A percentile compares a stretch with the other conserved stretches of the same genome.
Evolutionary conservation across 2,888 invertebrate species (phyloP).

Genomic region (Platycheirus rosarum): DNA sequence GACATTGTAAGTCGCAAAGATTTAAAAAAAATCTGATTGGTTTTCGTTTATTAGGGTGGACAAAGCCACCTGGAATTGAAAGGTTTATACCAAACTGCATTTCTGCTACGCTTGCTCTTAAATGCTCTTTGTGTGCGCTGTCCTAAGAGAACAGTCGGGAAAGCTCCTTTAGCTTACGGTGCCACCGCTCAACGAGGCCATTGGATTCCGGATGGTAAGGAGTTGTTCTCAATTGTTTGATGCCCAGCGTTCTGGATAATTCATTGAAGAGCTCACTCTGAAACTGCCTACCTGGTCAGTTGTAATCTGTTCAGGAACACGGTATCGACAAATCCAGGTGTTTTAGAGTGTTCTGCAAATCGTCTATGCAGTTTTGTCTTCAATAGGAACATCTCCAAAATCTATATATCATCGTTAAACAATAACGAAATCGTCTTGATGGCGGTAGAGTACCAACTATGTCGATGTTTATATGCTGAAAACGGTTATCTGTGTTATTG

Average conservation of each 20-base stretch:
- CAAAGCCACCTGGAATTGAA: slow-evolving; percentile 74
- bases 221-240: slow-evolving; percentile 76
- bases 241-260: slow-evolving; percentile 75
- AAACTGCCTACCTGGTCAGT: slow-evolving; percentile 80
- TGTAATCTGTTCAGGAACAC: slow-evolving; percentile 78
- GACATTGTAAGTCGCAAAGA: background rate
- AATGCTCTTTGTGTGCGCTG: slow-evolving; percentile 77
- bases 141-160: slow-evolving; percentile 78
- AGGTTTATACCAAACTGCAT: slow-evolving; percentile 77
- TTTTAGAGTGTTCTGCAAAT: slow-evolving; percentile 52
- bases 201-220: slow-evolving; percentile 80
- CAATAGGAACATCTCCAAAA: slow-evolving; percentile 74
- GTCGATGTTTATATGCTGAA: slow-evolving; percentile 81
- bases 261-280: slow-evolving; percentile 76
- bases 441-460: slow-evolving; percentile 80
- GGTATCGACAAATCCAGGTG: slow-evolving; percentile 81
- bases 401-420: slow-evolving; percentile 76
- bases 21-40: slow-evolving; percentile 9
- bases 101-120: slow-evolving; percentile 76
- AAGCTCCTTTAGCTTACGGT: slow-evolving; percentile 79
- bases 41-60: background rate
- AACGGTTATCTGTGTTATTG: background rate
- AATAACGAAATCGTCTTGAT: slow-evolving; percentile 76
- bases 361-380: slow-evolving; percentile 71
- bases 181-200: slow-evolving; percentile 80